Percentiles rank a stretch among this genome's conserved stretches.
Conservation (phyloP, 2,113 vertebrate genomes). For the Tragelaphus strepsiceros region DNA sequence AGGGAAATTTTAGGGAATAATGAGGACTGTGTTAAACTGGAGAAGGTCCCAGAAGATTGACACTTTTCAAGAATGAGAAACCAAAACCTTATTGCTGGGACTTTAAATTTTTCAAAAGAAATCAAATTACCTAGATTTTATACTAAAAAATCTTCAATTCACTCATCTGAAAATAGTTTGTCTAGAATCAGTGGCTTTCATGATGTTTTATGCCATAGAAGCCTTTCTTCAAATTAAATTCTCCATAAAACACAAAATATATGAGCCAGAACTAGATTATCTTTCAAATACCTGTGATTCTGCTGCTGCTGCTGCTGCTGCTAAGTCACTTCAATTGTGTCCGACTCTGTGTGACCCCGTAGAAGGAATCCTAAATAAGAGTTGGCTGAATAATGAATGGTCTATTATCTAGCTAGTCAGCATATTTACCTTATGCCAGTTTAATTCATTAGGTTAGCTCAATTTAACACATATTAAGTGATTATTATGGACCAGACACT, state of each 20-base stretch:
- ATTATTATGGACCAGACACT: neutral
- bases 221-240: constrained; percentile 7
- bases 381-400: neutral
- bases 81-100: neutral
- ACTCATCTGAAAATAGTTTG: neutral
- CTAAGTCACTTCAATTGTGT: too few species aligned
- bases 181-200: neutral
- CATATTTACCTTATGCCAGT: neutral
- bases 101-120: constrained; percentile 12
- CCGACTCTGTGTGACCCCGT: too few species aligned
- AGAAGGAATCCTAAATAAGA: neutral
- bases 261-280: neutral
- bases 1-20: neutral
- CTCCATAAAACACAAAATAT: neutral
- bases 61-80: neutral
- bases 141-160: neutral
- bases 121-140: neutral
- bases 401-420: neutral
- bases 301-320: neutral
- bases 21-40: neutral
- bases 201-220: neutral
- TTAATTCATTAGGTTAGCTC: neutral
- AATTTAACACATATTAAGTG: neutral
- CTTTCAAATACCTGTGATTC: neutral
- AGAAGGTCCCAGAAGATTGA: neutral